Conservation (phyloP, 2,797 vertebrate genomes). For the Pogoniulus pusillus region DNA sequence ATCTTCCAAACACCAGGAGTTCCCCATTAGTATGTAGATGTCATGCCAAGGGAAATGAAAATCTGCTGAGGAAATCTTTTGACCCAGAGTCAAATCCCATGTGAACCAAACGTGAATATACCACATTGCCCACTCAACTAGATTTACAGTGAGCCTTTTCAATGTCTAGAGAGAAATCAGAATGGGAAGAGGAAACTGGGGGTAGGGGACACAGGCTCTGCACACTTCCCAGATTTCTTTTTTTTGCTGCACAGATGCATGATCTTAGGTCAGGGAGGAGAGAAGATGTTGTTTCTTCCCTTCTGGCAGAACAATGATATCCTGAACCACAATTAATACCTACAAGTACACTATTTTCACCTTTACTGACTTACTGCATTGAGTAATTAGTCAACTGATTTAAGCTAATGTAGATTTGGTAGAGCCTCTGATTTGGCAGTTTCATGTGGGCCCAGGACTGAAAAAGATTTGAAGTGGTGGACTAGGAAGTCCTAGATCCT, state of each 20-base stretch:
- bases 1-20: background rate
- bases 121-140: background rate
- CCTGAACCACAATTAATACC: background rate
- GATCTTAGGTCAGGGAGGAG: background rate
- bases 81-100: background rate
- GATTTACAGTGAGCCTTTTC: background rate
- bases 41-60: background rate
- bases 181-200: background rate
- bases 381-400: background rate
- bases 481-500: background rate
- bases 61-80: background rate
- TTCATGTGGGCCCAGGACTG: rapidly evolving
- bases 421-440: background rate
- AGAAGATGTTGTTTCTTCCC: background rate
- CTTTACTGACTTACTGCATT: background rate
- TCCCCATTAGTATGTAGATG: background rate
- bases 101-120: background rate
- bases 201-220: background rate
- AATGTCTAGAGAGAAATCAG: background rate
- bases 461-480: background rate
- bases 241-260: background rate
- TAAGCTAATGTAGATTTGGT: background rate
- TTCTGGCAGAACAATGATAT: background rate
- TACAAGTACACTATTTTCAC: background rate
- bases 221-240: rapidly evolving